These are phyloP conservation scores for Selenia dentaria DNA, from an alignment of 2,888 invertebrate species.

Conservation along the genomic window DNA sequence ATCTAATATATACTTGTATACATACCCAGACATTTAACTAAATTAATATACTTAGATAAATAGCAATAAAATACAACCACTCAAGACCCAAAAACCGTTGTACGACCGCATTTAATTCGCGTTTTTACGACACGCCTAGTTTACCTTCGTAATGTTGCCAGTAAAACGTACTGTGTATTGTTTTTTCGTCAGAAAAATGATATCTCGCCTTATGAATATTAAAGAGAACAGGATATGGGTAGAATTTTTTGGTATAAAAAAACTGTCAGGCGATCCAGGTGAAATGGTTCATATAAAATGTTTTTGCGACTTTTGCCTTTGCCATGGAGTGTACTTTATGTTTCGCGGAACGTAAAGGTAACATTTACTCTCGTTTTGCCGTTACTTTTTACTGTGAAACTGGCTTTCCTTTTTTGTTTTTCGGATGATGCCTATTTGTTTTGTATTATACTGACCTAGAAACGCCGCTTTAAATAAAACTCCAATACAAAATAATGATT, in stretches of 20 bases:
- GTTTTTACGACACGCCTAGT: conserved; percentile 15
- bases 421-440: too few relatives aligned
- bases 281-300: conserved; percentile 26
- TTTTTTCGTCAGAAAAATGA: conserved; percentile 22
- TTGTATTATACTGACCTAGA: too few relatives aligned
- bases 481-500: too few relatives aligned
- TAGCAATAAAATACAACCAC: too few relatives aligned
- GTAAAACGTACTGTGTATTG: conserved; percentile 16
- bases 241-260: conserved; percentile 22
- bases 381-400: background rate
- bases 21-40: too few relatives aligned
- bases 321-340: conserved; percentile 18
- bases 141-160: conserved; percentile 9
- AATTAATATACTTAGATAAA: too few relatives aligned
- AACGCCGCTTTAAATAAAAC: too few relatives aligned
- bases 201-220: conserved; percentile 30
- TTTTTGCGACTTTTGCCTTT: conserved; percentile 23
- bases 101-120: conserved; percentile 6
- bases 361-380: conserved; percentile 13
- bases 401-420: too few relatives aligned
- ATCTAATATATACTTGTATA: too few relatives aligned
- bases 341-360: conserved; percentile 12
- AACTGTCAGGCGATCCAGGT: conserved; percentile 23
- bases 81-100: too few relatives aligned
- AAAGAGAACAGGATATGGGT: conserved; percentile 27